Evolutionary conservation across 2,113 vertebrate genomes (phyloP).

Genomic region (Madoqua kirkii): DNA sequence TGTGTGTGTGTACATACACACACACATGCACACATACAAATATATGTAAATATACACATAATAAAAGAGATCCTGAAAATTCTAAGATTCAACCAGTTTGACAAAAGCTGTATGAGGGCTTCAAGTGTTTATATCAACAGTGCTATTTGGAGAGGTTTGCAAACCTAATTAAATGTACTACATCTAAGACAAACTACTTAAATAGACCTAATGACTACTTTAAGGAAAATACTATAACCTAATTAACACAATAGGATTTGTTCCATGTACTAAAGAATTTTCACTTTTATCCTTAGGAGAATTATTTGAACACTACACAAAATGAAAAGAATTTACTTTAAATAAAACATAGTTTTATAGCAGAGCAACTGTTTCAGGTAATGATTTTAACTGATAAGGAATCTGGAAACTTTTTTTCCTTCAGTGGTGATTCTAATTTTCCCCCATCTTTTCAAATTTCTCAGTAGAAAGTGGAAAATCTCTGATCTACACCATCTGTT

Average conservation of each 20-base stretch:
- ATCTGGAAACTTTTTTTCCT: slow-evolving; percentile 25
- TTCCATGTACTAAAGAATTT: not conserved
- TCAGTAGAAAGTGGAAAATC: slow-evolving; percentile 68
- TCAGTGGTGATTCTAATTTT: not conserved
- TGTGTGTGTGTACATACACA: not conserved
- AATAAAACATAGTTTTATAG: not conserved
- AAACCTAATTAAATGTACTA: not conserved
- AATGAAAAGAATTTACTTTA: not conserved
- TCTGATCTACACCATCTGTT: slow-evolving; percentile 70
- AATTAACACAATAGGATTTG: not conserved
- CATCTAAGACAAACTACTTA: not conserved
- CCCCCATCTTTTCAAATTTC: slow-evolving; percentile 40
- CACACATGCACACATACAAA: not conserved
- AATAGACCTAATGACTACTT: not conserved
- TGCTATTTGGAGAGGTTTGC: not conserved
- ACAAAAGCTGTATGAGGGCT: not conserved
- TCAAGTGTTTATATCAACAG: not conserved
- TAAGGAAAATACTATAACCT: not conserved
- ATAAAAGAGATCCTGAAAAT: not conserved
- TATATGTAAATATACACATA: not conserved
- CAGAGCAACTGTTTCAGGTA: not conserved
- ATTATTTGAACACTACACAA: not conserved
- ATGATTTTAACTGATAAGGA: slow-evolving; percentile 19
- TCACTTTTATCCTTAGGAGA: not conserved
- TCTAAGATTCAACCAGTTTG: not conserved